phyloP scores from a whole-genome alignment of 2,888 invertebrate species.

The Lordiphosa andalusiaca region DNA sequence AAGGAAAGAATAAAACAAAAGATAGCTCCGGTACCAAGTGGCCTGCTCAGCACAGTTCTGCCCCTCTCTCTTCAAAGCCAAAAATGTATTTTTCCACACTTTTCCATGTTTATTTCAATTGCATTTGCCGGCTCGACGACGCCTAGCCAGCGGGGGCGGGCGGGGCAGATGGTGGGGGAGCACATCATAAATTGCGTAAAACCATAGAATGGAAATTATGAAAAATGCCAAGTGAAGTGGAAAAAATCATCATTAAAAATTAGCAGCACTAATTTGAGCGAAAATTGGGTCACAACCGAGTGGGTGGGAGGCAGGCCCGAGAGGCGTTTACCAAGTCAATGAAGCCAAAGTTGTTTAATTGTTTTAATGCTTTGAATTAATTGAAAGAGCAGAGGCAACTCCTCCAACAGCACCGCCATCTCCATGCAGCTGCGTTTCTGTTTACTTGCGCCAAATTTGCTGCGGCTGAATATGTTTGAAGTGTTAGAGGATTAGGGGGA shows the following conservation, averaged over 20 bases:
- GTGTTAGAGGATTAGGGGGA: not conserved
- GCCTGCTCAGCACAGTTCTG: not conserved
- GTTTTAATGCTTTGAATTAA: conserved; percentile 74
- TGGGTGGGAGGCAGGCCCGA: not conserved
- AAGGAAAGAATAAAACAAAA: conserved; percentile 3
- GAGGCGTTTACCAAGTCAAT: conserved; percentile 63
- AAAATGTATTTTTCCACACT: conserved; percentile 25
- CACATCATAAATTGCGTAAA: conserved; percentile 61
- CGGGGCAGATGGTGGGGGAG: not conserved
- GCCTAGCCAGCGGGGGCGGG: conserved; percentile 15
- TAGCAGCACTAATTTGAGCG: conserved; percentile 70
- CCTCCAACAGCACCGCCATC: conserved; percentile 9
- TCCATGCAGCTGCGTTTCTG: conserved; percentile 56
- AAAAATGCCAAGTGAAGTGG: conserved; percentile 67
- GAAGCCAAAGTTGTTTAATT: conserved; percentile 63
- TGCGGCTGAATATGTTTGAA: conserved; percentile 18
- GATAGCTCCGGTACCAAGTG: conserved; percentile 7
- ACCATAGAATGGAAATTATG: conserved; percentile 58
- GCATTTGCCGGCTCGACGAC: conserved; percentile 51
- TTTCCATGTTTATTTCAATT: conserved; percentile 70
- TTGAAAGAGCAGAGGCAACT: conserved; percentile 48
- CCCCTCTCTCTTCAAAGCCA: conserved; percentile 3
- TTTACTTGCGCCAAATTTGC: conserved; percentile 67
- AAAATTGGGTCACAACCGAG: conserved; percentile 61
- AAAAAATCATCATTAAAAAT: conserved; percentile 70